Conservation (phyloP, 2,888 invertebrate genomes). For the Smittia sp. region DNA sequence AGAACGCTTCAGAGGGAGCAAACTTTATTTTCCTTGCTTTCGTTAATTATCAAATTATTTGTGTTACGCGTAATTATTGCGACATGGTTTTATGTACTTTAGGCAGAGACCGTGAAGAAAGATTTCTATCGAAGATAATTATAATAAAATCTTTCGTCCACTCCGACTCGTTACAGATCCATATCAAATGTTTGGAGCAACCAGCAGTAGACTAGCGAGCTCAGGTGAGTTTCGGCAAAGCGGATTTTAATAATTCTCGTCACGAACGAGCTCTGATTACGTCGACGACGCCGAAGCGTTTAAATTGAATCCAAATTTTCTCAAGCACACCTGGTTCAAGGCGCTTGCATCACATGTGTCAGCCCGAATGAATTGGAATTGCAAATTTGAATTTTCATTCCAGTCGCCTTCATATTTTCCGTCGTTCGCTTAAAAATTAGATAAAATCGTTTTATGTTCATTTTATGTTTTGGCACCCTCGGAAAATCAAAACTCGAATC, state of each 20-base stretch:
- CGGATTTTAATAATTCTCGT: neutral
- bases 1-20: neutral
- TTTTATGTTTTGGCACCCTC: neutral
- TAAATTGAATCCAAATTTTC: neutral
- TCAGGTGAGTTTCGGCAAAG: slow-evolving; percentile 66
- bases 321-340: slow-evolving; percentile 19
- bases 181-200: slow-evolving; percentile 97
- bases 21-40: neutral
- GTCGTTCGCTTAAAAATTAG: neutral
- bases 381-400: no score
- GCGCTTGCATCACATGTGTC: slow-evolving; percentile 31
- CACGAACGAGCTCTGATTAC: neutral
- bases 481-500: neutral
- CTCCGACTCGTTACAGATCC: slow-evolving; percentile 71
- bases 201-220: slow-evolving; percentile 92
- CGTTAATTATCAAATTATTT: slow-evolving; percentile 26
- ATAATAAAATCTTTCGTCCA: slow-evolving; percentile 23
- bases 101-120: slow-evolving; percentile 33
- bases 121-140: neutral
- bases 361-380: slow-evolving; percentile 23
- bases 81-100: slow-evolving; percentile 32
- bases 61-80: slow-evolving; percentile 28
- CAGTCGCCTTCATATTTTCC: slow-evolving; percentile 24
- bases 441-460: neutral
- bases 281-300: neutral